phyloP scores from a whole-genome alignment of 2,888 invertebrate genomes.

The Cheiracanthium punctorium region DNA sequence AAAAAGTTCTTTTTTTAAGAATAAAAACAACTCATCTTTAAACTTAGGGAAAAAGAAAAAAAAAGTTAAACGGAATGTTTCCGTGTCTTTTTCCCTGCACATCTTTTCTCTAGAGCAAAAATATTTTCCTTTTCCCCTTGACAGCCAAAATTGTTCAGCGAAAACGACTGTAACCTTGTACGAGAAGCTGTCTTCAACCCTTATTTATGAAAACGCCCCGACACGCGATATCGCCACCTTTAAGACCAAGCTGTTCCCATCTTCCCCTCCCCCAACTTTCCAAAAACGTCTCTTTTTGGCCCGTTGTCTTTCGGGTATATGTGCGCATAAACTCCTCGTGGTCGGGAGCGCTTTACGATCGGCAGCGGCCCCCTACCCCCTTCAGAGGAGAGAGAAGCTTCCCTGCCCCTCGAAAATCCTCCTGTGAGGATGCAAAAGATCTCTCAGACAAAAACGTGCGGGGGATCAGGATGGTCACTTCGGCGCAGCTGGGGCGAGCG shows the following conservation, averaged over 20 bases:
- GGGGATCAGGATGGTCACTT: slow-evolving; percentile 48
- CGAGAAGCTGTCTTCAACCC: background rate
- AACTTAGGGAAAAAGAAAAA: no score
- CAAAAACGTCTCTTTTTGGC: background rate
- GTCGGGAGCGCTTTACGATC: slow-evolving; percentile 51
- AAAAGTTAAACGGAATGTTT: no score
- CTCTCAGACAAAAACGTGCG: slow-evolving; percentile 44
- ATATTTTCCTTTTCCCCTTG: no score
- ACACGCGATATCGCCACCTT: background rate
- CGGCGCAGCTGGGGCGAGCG: slow-evolving; percentile 59
- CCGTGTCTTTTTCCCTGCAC: no score
- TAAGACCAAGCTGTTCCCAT: background rate
- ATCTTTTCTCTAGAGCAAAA: no score
- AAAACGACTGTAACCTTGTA: no score
- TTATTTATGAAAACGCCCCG: background rate
- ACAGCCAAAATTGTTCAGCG: no score
- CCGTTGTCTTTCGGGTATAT: slow-evolving; percentile 43
- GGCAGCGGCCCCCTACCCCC: background rate
- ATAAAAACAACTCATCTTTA: no score
- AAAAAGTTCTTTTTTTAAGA: no score
- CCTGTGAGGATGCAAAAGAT: background rate
- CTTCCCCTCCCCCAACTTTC: background rate
- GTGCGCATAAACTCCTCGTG: slow-evolving; percentile 58
- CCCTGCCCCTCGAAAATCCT: background rate
- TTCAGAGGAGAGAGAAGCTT: no score